Evolutionary conservation across 2,797 vertebrate genomes (phyloP), one percentile per base, ranked within the genome.

Genomic region (Vespertilio murinus): DNA sequence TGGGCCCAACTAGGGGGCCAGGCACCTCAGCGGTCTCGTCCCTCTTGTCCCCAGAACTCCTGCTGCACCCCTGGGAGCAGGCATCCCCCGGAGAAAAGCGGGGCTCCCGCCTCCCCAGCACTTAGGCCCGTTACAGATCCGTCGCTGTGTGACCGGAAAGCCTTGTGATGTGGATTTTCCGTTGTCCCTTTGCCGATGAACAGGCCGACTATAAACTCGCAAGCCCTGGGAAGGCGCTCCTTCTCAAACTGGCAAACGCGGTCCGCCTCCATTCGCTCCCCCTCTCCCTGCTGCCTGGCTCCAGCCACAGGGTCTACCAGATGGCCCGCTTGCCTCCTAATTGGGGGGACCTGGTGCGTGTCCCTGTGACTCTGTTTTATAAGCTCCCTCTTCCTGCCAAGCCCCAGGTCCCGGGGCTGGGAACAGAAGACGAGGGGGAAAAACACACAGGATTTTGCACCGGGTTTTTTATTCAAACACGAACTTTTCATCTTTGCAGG

Each of bases 401-500:
- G 22, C 59, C 65, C 49, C 54, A 14, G 20, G 64, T 89, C 75
- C 82, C 23, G 61, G 56, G 85, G 91, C 89, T 90, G 84, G 80
- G 71, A 73, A 59, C 25, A 25, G 42, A 79, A 93, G 69, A 28
- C 52, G 52, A n/a, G 49, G 54, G 84, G 4, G 40, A 30, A 64
- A 64, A 64, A 64, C 61, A 64, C 61, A n/a, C 30, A 75, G 23
- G 33, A 12, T 70, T 94, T 86, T 84, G 52, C 65, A 33, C 13
- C 1, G 4, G 45, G 65, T 47, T 22, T 33, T 33, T 45, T 71
- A 86, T 90, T 96, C 65, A 80, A 96, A 90, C 35, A 2, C 74
- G 38, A 92, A 96, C 83, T 92, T 96, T 94, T 96, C 91, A 87
- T 94, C 94, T 96, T 95, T 81, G 78, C 86, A 93, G 92, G 94